These are phyloP conservation scores for Brachystomella parvula DNA, from an alignment of 1,140 invertebrate species.

Conservation along the genomic window DNA sequence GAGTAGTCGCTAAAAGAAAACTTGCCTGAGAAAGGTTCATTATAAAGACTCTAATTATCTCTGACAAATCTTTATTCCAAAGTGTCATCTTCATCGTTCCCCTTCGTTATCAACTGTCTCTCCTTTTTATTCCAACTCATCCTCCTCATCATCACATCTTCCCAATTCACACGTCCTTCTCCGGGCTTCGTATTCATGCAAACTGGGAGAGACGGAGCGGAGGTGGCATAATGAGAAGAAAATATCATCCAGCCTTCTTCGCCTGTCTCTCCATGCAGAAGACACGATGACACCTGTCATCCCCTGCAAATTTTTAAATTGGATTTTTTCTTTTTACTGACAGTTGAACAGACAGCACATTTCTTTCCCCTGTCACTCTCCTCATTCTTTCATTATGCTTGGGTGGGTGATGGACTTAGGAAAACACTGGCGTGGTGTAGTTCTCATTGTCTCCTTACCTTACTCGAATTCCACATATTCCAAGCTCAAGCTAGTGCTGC, in stretches of 20 bases:
- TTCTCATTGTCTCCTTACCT: no score
- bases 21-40: conserved; percentile 27
- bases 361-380: background rate
- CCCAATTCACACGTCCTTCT: no score
- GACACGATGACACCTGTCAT: conserved; percentile 36
- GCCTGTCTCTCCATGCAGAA: conserved; percentile 15
- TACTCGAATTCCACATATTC: no score
- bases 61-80: conserved; percentile 36
- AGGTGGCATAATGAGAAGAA: background rate
- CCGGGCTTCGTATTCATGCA: background rate
- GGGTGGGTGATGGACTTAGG: no score
- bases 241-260: conserved; percentile 24
- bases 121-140: background rate
- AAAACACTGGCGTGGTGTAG: no score
- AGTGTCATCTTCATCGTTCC: background rate
- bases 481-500: no score
- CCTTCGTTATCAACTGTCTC: background rate
- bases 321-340: conserved; percentile 35
- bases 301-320: conserved; percentile 39
- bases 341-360: conserved; percentile 22
- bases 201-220: no score
- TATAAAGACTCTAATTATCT: conserved; percentile 29
- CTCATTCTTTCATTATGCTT: no score
- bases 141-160: no score
- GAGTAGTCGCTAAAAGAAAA: no score